These are phyloP conservation scores for Catocala sponsa DNA, from an alignment of 2,888 invertebrate genomes.

Conservation along the genomic window DNA sequence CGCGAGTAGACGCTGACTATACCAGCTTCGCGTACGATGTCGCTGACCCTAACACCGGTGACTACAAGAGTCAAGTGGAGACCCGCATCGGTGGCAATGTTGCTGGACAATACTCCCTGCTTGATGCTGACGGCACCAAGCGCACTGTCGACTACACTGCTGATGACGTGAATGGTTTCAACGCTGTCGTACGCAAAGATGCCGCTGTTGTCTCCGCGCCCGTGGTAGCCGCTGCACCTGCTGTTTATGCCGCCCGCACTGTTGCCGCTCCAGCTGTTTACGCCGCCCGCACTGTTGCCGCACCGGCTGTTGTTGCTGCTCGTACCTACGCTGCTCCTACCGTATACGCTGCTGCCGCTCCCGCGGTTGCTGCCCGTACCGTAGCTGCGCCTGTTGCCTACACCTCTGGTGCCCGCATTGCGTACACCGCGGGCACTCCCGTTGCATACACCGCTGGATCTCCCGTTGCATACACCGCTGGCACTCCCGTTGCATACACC, in stretches of 20 bases:
- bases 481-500: slow-evolving; percentile 36
- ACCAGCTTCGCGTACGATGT: slow-evolving; percentile 88
- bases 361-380: slow-evolving; percentile 51
- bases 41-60: slow-evolving; percentile 87
- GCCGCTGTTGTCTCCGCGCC: slow-evolving; percentile 69
- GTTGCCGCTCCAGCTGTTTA: slow-evolving; percentile 54
- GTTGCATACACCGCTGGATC: slow-evolving; percentile 36
- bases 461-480: slow-evolving; percentile 37
- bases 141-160: slow-evolving; percentile 88
- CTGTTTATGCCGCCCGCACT: slow-evolving; percentile 62
- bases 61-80: slow-evolving; percentile 88
- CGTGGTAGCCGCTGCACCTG: slow-evolving; percentile 46
- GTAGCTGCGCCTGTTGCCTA: slow-evolving; percentile 53
- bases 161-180: slow-evolving; percentile 87
- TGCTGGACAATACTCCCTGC: slow-evolving; percentile 86
- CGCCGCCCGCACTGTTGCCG: slow-evolving; percentile 49
- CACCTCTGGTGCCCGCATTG: slow-evolving; percentile 40
- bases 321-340: slow-evolving; percentile 43
- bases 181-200: slow-evolving; percentile 87
- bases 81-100: slow-evolving; percentile 85
- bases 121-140: slow-evolving; percentile 86
- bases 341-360: too few species aligned
- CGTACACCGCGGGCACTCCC: slow-evolving; percentile 32
- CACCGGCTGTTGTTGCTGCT: slow-evolving; percentile 31
- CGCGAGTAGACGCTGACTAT: slow-evolving; percentile 84